Base-by-base conservation (phyloP, 2,888 invertebrate genomes). In the Leucania comma region DNA sequence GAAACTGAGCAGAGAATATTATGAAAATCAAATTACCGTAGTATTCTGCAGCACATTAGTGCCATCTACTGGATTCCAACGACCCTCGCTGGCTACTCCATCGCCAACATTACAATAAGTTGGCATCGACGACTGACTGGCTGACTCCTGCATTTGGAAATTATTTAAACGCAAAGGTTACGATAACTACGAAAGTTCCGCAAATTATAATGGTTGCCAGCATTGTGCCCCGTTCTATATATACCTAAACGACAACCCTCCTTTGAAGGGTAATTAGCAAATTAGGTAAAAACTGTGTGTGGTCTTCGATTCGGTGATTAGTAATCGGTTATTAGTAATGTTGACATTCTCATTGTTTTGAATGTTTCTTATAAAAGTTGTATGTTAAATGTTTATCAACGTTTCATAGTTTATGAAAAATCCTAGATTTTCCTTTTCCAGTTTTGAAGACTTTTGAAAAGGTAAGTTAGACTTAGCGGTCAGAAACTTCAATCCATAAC, bases 211-310 rank as follows among this genome's bases (percentile, higher is more conserved):
- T 8, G 42, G 8, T 9, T 48, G 46, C 8, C 46, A 9, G n/a
- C 1, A 20, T 6, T 17, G 46, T 2, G 20, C 46, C n/a, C 2
- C 9, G 14, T n/a, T 48, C n/a, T 48, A 48, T 48, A n/a, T n/a
- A 48, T 48, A 8, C 35, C 6, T 42, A 42, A 38, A 14, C 14
- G 14, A 3, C 76, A 77, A 79, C 78, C 78, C 74, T 60, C 22
- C 80, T 68, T 73, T 80, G 72, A 76, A 69, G 54, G 80, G 81
- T 87, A 68, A 89, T 90, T 89, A 89, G 85, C 81, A 81, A 88
- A 89, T 80, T 79, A 80, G 83, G 75, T 32, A 38, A 84, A 80
- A 80, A 72, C 68, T 78, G 56, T 77, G 48, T 42, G 5, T 20
- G 17, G 17, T 63, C 20, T 75, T 75, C 70, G 75, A 86, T 85